phyloP scores from a whole-genome alignment of 2,888 invertebrate species.

The Encarsia formosa region DNA sequence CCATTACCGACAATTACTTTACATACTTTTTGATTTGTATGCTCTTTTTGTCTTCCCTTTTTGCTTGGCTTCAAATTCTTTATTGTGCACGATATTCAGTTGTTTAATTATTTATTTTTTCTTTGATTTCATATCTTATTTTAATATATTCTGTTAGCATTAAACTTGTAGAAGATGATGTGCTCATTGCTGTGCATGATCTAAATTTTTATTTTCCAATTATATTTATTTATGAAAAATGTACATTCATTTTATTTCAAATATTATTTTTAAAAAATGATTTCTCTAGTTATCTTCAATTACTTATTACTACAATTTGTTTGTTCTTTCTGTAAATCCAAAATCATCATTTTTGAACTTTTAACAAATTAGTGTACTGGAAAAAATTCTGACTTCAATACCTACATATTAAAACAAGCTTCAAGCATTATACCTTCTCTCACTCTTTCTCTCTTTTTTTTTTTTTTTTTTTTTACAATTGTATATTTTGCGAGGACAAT shows the following conservation, averaged over 20 bases:
- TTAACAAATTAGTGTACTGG: too few species aligned
- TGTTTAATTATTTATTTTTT: slow-evolving; percentile 12
- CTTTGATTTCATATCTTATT: neutral
- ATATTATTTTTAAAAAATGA: too few species aligned
- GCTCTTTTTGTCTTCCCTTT: slow-evolving; percentile 46
- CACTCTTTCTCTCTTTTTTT: neutral
- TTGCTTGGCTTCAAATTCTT: slow-evolving; percentile 48
- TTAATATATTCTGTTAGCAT: slow-evolving; percentile 24
- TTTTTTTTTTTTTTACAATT: neutral
- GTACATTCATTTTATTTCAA: too few species aligned
- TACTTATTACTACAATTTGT: too few species aligned
- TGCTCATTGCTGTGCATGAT: slow-evolving; percentile 29
- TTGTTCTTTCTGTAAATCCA: too few species aligned
- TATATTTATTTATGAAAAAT: slow-evolving; percentile 5
- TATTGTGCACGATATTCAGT: slow-evolving; percentile 44
- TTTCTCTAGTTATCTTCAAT: too few species aligned
- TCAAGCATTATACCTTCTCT: too few species aligned
- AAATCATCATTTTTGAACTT: too few species aligned
- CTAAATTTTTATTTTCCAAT: slow-evolving; percentile 6
- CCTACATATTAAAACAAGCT: too few species aligned
- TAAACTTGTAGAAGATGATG: slow-evolving; percentile 33
- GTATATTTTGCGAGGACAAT: neutral
- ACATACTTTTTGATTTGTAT: slow-evolving; percentile 38
- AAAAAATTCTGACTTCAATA: too few species aligned
- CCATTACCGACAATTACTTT: slow-evolving; percentile 49